Percentiles rank a stretch among this genome's conserved stretches.
phyloP scores from a whole-genome alignment of 1,140 invertebrate genomes.

The Drosophila melanica region DNA sequence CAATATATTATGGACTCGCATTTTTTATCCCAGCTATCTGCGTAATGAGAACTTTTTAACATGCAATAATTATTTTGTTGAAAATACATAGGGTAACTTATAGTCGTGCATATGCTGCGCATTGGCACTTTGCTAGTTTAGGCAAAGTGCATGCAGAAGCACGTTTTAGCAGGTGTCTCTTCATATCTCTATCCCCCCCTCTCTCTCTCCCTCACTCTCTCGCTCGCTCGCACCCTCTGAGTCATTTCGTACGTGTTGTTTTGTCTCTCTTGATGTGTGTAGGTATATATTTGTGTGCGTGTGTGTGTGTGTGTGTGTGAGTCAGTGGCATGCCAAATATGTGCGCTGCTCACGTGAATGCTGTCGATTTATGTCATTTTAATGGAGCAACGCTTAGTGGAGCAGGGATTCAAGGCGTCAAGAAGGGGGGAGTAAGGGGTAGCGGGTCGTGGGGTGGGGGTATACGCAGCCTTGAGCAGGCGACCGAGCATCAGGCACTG shows the following conservation, averaged over 20 bases:
- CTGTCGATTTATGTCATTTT: slow-evolving; percentile 57
- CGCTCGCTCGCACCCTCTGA: background rate
- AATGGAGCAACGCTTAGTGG: slow-evolving; percentile 37
- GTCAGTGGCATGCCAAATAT: slow-evolving; percentile 50
- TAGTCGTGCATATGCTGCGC: background rate
- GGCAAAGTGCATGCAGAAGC: slow-evolving; percentile 12
- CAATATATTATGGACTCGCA: too few relatives aligned
- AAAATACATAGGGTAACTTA: background rate
- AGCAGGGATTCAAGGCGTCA: background rate
- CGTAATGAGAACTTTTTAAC: background rate
- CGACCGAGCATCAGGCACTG: background rate
- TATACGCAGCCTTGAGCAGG: background rate
- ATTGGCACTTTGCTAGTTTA: background rate
- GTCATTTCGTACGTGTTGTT: slow-evolving; percentile 18
- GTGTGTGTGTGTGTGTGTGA: slow-evolving; percentile 14
- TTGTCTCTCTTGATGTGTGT: background rate
- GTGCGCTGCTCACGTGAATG: slow-evolving; percentile 42
- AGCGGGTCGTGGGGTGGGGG: background rate
- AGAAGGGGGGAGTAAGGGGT: background rate
- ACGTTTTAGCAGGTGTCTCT: slow-evolving; percentile 16
- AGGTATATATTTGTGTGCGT: slow-evolving; percentile 2
- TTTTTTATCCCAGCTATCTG: too few relatives aligned
- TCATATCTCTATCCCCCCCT: background rate
- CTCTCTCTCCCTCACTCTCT: background rate
- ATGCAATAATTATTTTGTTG: background rate